Base-by-base conservation (phyloP, 2,888 invertebrate genomes). In the Protula sp. region DNA sequence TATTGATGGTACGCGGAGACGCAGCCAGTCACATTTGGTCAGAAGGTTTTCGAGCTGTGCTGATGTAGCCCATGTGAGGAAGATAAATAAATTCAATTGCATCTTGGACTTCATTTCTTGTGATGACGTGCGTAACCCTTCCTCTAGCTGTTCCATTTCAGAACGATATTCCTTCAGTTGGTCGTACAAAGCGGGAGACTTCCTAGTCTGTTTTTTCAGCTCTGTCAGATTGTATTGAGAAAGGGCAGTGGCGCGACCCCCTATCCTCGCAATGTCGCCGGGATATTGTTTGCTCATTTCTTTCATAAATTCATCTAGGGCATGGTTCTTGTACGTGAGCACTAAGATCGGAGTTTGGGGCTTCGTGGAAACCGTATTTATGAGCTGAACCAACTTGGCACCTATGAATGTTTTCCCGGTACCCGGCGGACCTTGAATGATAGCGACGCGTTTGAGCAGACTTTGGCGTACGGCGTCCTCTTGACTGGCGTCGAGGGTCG, bases 341-440 rank as follows among this genome's bases (percentile, higher is more conserved):
- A 65, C 64, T 19, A 65, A 29, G 24, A 65, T 64, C 3, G 65
- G 65, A 14, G 31, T 24, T 47, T 30, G n/a, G 5, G 48, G 30
- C 1, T 24, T n/a, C 5, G 19, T 28, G 29, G 28, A 26, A 14
- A 54, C 26, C 14, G 45, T n/a, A 14, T 60, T 26, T 1, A 66
- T n/a, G 4, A 50, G 14, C 38, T 56, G 30, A 0, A 87, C 86
- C 14, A 91, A 85, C 84, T 88, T 87, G 28, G 89, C 81, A 0
- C 90, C 90, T 64, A 90, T 75, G 75, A 84, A 88, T 0, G 90
- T 90, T 83, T 91, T 91, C 0, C 91, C 91, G 0, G 90, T 90
- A 2, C 91, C 91, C 0, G 91, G 90, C 0, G 90, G 90, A 0
- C 91, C 92, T 83, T 92, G 92, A 63, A 92, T 89, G 0, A 91